phyloP scores from a whole-genome alignment of 1,140 invertebrate genomes.

The Manduca sexta region DNA sequence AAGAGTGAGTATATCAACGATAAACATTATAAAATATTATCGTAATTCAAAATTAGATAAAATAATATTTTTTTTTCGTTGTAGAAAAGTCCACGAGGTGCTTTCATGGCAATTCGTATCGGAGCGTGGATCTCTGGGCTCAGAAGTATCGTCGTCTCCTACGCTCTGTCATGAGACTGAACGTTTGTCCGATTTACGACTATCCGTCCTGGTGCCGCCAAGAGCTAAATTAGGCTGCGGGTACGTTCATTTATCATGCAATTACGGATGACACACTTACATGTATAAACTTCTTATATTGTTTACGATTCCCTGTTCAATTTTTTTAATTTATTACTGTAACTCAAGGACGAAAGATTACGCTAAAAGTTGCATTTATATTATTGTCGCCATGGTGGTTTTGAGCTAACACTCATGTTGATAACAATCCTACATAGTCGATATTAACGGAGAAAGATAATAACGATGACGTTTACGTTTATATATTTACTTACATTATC shows the following conservation, averaged over 20 bases:
- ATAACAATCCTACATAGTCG: no score
- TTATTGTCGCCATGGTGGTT: no score
- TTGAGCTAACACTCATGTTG: no score
- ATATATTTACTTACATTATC: no score
- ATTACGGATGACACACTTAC: no score
- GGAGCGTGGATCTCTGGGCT: slow-evolving; percentile 58
- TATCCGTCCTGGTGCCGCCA: slow-evolving; percentile 78
- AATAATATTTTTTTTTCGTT: slow-evolving; percentile 10
- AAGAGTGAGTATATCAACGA: slow-evolving; percentile 82
- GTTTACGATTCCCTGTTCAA: no score
- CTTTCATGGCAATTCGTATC: slow-evolving; percentile 86
- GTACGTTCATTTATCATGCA: slow-evolving; percentile 46
- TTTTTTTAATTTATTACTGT: no score
- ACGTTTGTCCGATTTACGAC: slow-evolving; percentile 71
- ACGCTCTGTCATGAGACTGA: slow-evolving; percentile 59
- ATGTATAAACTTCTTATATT: no score
- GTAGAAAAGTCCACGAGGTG: slow-evolving; percentile 76
- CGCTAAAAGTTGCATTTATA: no score
- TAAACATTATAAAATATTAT: neutral
- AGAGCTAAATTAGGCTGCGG: slow-evolving; percentile 80
- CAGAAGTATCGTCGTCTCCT: slow-evolving; percentile 61
- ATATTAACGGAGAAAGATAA: no score
- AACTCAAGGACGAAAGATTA: no score
- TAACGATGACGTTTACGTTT: no score
- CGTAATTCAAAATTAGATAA: neutral